Evolutionary conservation across 2,113 vertebrate species (phyloP).

Genomic region (Litocranius walleri): DNA sequence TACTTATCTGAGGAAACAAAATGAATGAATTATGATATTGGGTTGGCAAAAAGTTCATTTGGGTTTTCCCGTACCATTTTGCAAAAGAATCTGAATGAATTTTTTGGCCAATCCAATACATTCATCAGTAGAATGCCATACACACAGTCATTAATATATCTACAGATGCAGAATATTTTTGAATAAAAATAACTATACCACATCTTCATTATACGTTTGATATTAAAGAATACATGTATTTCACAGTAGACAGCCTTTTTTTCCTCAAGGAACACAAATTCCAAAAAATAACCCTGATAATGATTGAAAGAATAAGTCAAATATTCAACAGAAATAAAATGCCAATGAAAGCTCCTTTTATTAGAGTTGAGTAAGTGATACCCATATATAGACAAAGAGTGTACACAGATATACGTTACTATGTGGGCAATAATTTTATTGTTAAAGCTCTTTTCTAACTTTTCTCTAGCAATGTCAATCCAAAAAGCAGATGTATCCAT

Average conservation of each 20-base stretch:
- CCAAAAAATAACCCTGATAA: background rate
- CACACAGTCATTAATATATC: background rate
- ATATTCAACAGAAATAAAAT: conserved; percentile 5
- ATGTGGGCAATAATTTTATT: background rate
- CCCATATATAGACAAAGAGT: background rate
- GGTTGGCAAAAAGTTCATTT: background rate
- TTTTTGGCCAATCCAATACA: background rate
- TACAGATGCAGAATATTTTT: background rate
- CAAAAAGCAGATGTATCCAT: background rate
- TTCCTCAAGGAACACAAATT: background rate
- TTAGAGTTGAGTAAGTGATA: background rate
- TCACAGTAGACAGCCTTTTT: background rate
- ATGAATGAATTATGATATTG: background rate
- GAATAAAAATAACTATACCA: background rate
- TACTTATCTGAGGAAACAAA: background rate
- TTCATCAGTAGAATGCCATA: background rate
- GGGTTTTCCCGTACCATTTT: background rate
- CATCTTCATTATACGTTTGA: background rate
- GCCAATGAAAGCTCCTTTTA: background rate
- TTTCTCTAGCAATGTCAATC: background rate
- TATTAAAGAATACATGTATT: background rate
- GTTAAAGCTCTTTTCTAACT: background rate
- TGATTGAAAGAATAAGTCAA: background rate
- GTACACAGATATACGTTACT: background rate
- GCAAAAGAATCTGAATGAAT: background rate